Evolutionary conservation across 64 coral and sea anemone species (phyloP), one percentile per base, ranked within the genome.

Genomic region (Catalaphyllia jardinei): DNA sequence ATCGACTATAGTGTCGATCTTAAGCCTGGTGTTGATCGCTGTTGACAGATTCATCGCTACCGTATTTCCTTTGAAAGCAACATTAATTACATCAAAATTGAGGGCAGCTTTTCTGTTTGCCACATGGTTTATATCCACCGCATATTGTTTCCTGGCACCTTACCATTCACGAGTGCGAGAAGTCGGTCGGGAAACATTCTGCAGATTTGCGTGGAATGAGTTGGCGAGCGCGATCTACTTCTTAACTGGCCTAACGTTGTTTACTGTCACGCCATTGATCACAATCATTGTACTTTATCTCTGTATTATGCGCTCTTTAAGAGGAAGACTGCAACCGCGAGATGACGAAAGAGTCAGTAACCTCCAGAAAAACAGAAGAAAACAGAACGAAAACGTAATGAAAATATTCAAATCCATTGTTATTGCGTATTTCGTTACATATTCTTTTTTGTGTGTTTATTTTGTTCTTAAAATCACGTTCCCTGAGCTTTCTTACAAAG

Each of bases 241-340:
- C 15, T 2, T 17, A 13, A 15, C 25, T 79, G 76, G 76, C 25
- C 28, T 79, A 9, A 11, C 55, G 8, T 1, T 80, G 18, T 62
- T 80, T 17, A 31, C 31, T 30, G 31, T 24, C 16, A 80, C 5
- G 1, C 78, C 78, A 31, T 62, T 27, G 15, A 60, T 10, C 30
- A 62, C 30, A 18, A 83, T 83, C n/a, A 39, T 61, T 30, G n/a
- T 83, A 46, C 59, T 83, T 61, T 83, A 83, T 33, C 16, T 27
- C 8, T n/a, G 52, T 50, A 57, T 79, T 29, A 15, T 25, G 25
- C 50, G 22, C n/a, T 3, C 24, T 18, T 19, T 79, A 2, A 54
- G 51, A 55, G 6, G 3, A 55, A 20, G 51, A 6, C 24, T 20
- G 8, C 27, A 29, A 0, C 27, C 13, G 15, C 11, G 15, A 57